A percentile compares a stretch with the other conserved stretches of the same genome.
Conservation (phyloP, 2,113 vertebrate genomes). For the Scomber scombrus region DNA sequence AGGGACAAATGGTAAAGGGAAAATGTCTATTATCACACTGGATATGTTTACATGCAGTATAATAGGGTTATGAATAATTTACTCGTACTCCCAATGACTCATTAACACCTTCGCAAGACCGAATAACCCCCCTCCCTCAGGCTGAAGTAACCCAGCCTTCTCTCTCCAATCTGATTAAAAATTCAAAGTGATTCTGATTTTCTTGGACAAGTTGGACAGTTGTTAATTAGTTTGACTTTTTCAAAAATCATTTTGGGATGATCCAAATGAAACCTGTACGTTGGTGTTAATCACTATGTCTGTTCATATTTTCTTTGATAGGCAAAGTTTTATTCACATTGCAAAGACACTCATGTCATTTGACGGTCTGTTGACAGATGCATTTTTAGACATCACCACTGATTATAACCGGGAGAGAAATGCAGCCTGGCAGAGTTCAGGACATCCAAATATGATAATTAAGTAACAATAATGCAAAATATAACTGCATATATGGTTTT, state of each 20-base stretch:
- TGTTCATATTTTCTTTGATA: conserved; percentile 14
- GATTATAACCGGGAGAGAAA: conserved; percentile 31
- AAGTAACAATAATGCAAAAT: conserved; percentile 2
- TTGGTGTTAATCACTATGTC: conserved; percentile 46
- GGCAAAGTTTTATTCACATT: conserved; percentile 18
- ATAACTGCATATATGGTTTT: not conserved
- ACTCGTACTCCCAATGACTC: conserved; percentile 33
- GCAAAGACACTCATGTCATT: conserved; percentile 16
- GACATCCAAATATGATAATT: conserved; percentile 14
- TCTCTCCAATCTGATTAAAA: conserved; percentile 29
- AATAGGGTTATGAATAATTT: conserved; percentile 52
- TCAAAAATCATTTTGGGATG: conserved; percentile 45
- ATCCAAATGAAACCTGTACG: conserved; percentile 32
- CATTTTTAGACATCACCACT: conserved; percentile 27
- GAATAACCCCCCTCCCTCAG: not conserved
- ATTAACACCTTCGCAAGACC: conserved; percentile 26
- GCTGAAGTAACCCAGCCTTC: not conserved
- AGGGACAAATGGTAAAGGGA: conserved; percentile 24
- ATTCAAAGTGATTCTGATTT: conserved; percentile 46
- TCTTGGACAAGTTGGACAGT: conserved; percentile 44
- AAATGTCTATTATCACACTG: conserved; percentile 7
- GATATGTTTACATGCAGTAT: conserved; percentile 12
- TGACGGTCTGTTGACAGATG: conserved; percentile 30
- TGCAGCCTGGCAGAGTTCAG: not conserved
- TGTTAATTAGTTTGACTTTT: conserved; percentile 65